Base-by-base conservation (phyloP, 2,888 invertebrate genomes). In the Trichogramma dendrolimi region DNA sequence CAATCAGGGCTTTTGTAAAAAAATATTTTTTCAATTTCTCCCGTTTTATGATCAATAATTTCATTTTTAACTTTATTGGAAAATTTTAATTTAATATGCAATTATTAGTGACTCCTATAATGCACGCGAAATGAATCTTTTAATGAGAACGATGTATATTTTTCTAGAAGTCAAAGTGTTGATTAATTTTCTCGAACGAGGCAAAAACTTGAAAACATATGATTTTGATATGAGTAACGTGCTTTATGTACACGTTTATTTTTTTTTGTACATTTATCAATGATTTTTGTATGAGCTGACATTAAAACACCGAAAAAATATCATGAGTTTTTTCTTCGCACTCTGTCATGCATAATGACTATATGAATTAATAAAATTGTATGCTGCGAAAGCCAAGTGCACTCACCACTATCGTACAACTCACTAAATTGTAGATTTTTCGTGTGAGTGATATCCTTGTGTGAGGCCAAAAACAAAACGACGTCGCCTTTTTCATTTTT, bases 401-500 rank as follows among this genome's bases (percentile, higher is more conserved):
- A 86, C 90, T 89, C 84, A 92, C 91, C 91, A 84, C 91, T 91
- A 81, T 92, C 91, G 80, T 90, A 60, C 74, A 89, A 87, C 82
- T 92, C 92, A 81, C 90, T 73, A 69, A 71, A 73, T 70, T 76
- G 73, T 64, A 72, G 71, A 60, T 72, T 70, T 83, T 93, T 94
- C 71, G 91, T 91, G 80, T 91, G 89, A 64, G 95, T 94, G 81
- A 96, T 93, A 81, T 96, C 96, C 83, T 96, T 96, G 83, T 96
- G 95, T 38, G 96, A 96, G 67, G 95, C 96, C 79, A 96, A 86
- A 80, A 94, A 96, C 73, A 96, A 84, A 42, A 96, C 96, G 75
- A 96, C 96, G 83, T 96, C 95, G 67, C 95, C 87, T 81, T 96
- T 96, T 80, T 96, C 96, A 85, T 96, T 96, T 84, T 96, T 96